Base-by-base conservation (phyloP, 2,797 vertebrate genomes). In the Brotula barbata region DNA sequence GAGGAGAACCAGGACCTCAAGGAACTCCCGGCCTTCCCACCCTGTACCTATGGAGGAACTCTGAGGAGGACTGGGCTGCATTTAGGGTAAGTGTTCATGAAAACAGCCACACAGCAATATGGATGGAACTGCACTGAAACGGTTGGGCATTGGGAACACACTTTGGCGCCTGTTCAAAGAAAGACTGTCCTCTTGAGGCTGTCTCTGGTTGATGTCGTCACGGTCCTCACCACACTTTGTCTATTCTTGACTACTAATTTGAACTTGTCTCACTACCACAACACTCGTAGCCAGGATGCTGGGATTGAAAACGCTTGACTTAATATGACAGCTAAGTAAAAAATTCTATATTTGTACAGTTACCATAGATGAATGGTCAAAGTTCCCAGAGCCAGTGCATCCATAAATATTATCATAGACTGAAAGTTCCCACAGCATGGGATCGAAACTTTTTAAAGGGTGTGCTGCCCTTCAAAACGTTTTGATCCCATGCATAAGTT, bases 31-130 rank as follows among this genome's bases (percentile, higher is more conserved):
- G 94, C 25, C 73, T 93, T 43, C 94, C 93, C 15, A 82, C 80
- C 15, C 51, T 95, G 0, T 68, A 92, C 60, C 89, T 92, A 20
- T 92, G 92, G 91, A 91, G 88, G 68, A 93, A 93, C 87, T 85
- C 93, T 21, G 73, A 72, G 39, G 92, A 93, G 42, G 92, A 93
- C 60, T 92, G 91, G 93, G 71, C 73, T 22, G 69, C 36, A 0
- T 93, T 94, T 70, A 89, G 15, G 43, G 93, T 94, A 80, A 78
- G 86, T 78, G 21, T 58, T n/a, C 19, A 33, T 33, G 28, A 11
- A 48, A 39, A 61, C 25, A 58, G 40, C 7, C n/a, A 47, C 4
- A 22, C 41, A n/a, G 8, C 1, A 14, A 7, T 37, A 16, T 40
- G 22, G 13, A 4, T 52, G 37, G 33, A 33, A n/a, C 22, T 16